Conservation (phyloP, 2,888 invertebrate species). For the Masnerella sp. region DNA sequence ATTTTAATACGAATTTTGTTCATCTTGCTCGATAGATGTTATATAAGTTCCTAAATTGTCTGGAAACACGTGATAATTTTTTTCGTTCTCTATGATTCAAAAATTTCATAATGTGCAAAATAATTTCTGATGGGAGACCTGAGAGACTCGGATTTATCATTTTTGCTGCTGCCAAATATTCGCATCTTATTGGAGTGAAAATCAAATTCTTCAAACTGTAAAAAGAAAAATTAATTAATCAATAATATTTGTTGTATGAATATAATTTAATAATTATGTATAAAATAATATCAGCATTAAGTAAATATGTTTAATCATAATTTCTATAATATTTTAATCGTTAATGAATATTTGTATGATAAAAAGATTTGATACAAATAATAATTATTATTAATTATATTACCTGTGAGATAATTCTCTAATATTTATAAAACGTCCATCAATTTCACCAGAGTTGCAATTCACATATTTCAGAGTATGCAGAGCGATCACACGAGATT, state of each 20-base stretch:
- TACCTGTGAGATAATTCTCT: conserved; percentile 70
- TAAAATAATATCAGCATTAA: not conserved
- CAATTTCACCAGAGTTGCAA: conserved; percentile 65
- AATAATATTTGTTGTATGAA: not conserved
- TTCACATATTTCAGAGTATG: conserved; percentile 69
- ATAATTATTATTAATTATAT: not conserved
- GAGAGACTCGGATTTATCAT: conserved; percentile 71
- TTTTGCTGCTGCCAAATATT: conserved; percentile 78
- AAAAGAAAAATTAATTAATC: conserved; percentile 72
- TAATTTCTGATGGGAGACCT: conserved; percentile 76
- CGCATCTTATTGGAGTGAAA: conserved; percentile 80
- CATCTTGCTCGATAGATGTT: no score
- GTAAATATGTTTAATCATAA: no score
- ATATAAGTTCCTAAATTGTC: no score
- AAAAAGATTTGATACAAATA: not conserved
- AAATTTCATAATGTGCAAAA: conserved; percentile 67
- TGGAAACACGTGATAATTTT: conserved; percentile 24
- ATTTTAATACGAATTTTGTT: no score
- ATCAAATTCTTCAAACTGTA: conserved; percentile 78
- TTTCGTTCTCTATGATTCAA: conserved; percentile 48
- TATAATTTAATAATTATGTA: not conserved
- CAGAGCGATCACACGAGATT: conserved; percentile 62
- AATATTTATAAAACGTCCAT: conserved; percentile 68
- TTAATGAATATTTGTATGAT: not conserved
- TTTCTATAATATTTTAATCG: no score